Evolutionary conservation across 2,797 vertebrate species (phyloP).

Genomic region (Cephalopachus bancanus): DNA sequence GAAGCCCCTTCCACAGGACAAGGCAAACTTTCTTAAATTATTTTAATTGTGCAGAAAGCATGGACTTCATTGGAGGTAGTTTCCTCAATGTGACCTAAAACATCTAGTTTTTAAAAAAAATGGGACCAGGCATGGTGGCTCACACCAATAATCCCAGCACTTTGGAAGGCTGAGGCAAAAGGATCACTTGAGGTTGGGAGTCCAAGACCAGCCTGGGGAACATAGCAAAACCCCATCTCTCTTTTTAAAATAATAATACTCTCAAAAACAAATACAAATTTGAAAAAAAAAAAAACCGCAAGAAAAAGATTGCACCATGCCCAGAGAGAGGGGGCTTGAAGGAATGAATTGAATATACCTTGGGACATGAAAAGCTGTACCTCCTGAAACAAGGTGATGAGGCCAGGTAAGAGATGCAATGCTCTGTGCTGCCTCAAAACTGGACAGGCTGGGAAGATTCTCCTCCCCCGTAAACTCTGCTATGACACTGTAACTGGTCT

Average conservation of each 20-base stretch:
- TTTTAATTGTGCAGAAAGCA: slow-evolving; percentile 5
- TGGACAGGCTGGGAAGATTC: neutral
- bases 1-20: neutral
- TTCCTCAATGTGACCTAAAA: slow-evolving; percentile 47
- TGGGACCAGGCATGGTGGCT: no score
- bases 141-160: no score
- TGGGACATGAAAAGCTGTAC: neutral
- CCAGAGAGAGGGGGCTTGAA: neutral
- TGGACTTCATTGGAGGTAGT: neutral
- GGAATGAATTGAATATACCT: neutral
- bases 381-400: neutral
- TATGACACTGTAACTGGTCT: neutral
- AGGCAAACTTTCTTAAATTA: neutral
- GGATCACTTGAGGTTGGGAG: no score
- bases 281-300: slow-evolving; percentile 19
- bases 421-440: neutral
- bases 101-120: slow-evolving; percentile 18
- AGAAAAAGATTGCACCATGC: neutral
- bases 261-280: no score
- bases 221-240: no score
- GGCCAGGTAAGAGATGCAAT: neutral
- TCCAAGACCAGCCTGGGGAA: no score
- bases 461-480: neutral
- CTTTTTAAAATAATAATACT: no score
- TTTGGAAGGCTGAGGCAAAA: no score